phyloP scores from a whole-genome alignment of 2,888 invertebrate genomes.

The Eupithecia insigniata region DNA sequence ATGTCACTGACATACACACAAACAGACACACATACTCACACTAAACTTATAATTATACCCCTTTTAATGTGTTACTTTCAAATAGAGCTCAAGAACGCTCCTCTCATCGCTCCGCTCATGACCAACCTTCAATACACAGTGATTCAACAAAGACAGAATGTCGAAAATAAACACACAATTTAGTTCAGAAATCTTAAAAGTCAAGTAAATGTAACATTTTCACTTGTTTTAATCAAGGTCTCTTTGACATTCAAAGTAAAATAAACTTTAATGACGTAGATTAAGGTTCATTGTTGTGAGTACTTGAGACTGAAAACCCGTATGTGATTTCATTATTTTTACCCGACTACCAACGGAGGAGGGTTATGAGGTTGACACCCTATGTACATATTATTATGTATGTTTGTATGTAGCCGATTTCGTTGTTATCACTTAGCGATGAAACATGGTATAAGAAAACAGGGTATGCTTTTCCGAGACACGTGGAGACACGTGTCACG shows the following conservation, averaged over 20 bases:
- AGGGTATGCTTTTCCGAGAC: too few species aligned
- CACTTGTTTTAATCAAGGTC: slow-evolving; percentile 13
- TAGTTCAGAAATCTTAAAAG: slow-evolving; percentile 31
- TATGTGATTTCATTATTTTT: neutral
- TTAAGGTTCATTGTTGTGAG: neutral
- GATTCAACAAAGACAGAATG: slow-evolving; percentile 38
- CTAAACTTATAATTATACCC: neutral
- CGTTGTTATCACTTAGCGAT: too few species aligned
- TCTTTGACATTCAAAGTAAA: neutral
- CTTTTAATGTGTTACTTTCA: neutral
- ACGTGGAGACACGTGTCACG: too few species aligned
- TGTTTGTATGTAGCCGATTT: too few species aligned
- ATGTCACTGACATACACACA: neutral
- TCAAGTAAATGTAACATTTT: slow-evolving; percentile 24
- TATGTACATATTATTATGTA: too few species aligned
- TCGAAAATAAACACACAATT: slow-evolving; percentile 31
- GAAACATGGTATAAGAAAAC: too few species aligned
- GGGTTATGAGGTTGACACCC: too few species aligned
- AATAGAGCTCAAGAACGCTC: neutral
- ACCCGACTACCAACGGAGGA: too few species aligned
- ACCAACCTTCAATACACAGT: slow-evolving; percentile 16
- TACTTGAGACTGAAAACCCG: neutral
- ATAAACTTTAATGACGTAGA: neutral
- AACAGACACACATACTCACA: neutral
- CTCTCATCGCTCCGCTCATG: slow-evolving; percentile 16